Percentiles rank a stretch among this genome's conserved stretches.
These are phyloP conservation scores for Siphamia tubifer DNA, from an alignment of 2,113 vertebrate genomes.

Conservation along the genomic window DNA sequence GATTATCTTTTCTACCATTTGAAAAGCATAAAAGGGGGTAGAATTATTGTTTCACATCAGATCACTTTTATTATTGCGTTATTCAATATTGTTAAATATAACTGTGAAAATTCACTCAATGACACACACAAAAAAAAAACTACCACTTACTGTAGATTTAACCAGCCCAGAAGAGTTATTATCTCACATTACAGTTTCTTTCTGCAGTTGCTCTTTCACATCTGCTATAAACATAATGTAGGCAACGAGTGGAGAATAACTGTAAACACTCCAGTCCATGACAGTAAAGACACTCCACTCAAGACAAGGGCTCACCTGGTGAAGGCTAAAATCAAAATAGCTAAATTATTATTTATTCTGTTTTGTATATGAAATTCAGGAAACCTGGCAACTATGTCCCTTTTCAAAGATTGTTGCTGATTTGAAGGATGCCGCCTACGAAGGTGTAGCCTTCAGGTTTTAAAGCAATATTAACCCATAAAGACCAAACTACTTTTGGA, in stretches of 20 bases:
- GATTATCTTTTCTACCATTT: too few species aligned
- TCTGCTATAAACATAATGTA: neutral
- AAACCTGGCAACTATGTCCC: neutral
- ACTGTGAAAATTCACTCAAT: too few species aligned
- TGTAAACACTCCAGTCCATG: neutral
- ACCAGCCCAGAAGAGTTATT: neutral
- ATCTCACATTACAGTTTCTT: neutral
- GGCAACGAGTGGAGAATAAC: neutral
- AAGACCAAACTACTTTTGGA: too few species aligned
- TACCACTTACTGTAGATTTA: too few species aligned
- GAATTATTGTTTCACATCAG: too few species aligned
- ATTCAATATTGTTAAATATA: too few species aligned
- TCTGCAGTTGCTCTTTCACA: neutral
- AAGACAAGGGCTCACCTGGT: neutral
- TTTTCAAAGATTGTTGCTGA: neutral
- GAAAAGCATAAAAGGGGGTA: too few species aligned
- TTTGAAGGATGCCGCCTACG: neutral
- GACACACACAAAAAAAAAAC: too few species aligned
- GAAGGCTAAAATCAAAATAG: neutral
- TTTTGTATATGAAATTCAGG: neutral
- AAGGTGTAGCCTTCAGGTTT: neutral
- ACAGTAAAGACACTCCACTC: neutral
- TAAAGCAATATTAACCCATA: too few species aligned
- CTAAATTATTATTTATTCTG: neutral
- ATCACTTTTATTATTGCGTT: too few species aligned